These are phyloP conservation scores for Cosmia trapezina DNA, from an alignment of 2,888 invertebrate species.

Conservation along the genomic window DNA sequence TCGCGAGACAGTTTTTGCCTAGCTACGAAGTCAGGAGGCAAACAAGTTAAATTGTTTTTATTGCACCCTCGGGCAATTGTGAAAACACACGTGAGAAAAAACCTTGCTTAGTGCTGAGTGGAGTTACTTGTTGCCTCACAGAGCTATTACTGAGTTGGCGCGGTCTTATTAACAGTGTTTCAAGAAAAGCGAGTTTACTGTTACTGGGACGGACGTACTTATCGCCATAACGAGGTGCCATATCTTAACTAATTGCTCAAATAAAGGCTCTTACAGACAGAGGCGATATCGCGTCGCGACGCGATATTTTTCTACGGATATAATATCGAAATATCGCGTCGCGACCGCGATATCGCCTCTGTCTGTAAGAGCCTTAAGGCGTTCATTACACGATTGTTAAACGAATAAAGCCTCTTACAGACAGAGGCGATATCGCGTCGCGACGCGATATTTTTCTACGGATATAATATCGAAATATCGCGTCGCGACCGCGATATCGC, in stretches of 20 bases:
- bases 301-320: too few relatives aligned
- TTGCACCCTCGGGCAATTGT: conserved; percentile 47
- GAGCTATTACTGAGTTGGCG: conserved; percentile 29
- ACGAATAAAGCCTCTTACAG: too few relatives aligned
- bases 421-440: too few relatives aligned
- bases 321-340: too few relatives aligned
- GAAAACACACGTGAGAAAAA: conserved; percentile 57
- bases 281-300: too few relatives aligned
- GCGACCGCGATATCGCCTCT: too few relatives aligned
- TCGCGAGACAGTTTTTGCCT: conserved; percentile 45
- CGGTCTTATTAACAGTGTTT: conserved; percentile 30
- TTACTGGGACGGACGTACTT: conserved; percentile 25
- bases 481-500: too few relatives aligned
- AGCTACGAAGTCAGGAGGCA: conserved; percentile 49
- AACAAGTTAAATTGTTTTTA: conserved; percentile 61
- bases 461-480: too few relatives aligned
- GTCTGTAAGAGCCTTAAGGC: too few relatives aligned
- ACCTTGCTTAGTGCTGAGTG: conserved; percentile 39
- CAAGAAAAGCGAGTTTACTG: conserved; percentile 25
- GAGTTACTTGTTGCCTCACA: conserved; percentile 57
- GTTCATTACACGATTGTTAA: conserved; percentile 34
- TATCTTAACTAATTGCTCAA: conserved; percentile 43
- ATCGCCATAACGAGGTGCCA: conserved; percentile 21
- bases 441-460: too few relatives aligned
- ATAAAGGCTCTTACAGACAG: too few relatives aligned